phyloP scores from a whole-genome alignment of 2,888 invertebrate species.

The Miltochrista miniata region DNA sequence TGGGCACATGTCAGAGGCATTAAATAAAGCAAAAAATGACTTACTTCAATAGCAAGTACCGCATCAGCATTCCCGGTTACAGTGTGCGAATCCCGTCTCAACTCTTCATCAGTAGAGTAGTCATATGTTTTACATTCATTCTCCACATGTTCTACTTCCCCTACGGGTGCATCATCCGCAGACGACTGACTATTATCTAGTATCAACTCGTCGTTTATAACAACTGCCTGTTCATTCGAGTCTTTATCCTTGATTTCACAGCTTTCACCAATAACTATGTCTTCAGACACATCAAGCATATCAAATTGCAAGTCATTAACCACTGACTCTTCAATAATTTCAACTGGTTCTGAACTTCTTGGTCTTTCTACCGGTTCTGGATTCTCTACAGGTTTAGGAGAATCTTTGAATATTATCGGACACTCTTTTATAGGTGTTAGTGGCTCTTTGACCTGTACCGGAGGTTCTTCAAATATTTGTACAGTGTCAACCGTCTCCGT shows the following conservation, averaged over 20 bases:
- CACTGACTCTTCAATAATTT: constrained; percentile 33
- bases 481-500: neutral
- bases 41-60: constrained; percentile 75
- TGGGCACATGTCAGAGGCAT: no score
- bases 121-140: constrained; percentile 69
- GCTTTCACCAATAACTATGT: constrained; percentile 69
- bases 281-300: constrained; percentile 78
- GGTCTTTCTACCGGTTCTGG: neutral
- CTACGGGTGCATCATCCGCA: constrained; percentile 40
- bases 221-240: constrained; percentile 33
- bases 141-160: constrained; percentile 38
- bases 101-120: constrained; percentile 67
- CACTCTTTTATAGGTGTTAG: constrained; percentile 2
- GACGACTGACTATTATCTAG: constrained; percentile 71
- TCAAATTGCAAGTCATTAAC: constrained; percentile 69
- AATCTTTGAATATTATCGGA: neutral
- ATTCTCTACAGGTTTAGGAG: no score
- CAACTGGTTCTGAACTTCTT: constrained; percentile 6
- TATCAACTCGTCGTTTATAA: constrained; percentile 65
- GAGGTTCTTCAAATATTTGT: neutral
- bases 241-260: constrained; percentile 65
- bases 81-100: constrained; percentile 60
- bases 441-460: neutral
- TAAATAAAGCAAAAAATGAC: no score
- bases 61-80: constrained; percentile 73